Evolutionary conservation across 1,140 invertebrate species (phyloP), one percentile per base, ranked within the genome.

Genomic region (Drosophila melanica): DNA sequence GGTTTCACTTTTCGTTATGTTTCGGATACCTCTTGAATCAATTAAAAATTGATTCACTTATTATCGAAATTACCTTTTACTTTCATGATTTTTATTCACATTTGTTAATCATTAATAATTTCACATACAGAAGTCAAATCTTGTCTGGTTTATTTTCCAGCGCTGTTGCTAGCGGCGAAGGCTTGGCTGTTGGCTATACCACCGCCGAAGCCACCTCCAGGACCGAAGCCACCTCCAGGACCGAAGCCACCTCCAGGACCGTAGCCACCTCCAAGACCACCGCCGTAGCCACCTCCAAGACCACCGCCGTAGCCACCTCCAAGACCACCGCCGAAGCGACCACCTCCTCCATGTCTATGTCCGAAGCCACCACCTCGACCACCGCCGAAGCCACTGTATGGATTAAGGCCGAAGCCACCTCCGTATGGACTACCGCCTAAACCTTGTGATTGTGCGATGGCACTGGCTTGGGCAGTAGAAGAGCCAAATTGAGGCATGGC

Each of bases 401-500:
- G n/a, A n/a, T 9, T 51, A 44, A 1, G 16, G 30, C 44, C 33
- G 39, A 65, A 55, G 9, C 54, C 37, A 6, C 10, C 33, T 10
- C 35, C 44, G 20, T 35, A n/a, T n/a, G n/a, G 65, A 10, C 16
- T 9, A 10, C 69, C 62, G 5, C 68, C 45, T 14, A 42, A 55
- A 8, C 65, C 65, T 51, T 67, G 37, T 7, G 62, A 60, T 51
- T 67, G 37, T 7, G 62, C 62, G 0, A 33, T 18, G 1, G 59
- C 65, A 16, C 39, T 39, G 4, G 71, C 71, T 6, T 5, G 30
- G 6, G 68, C 48, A 18, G 2, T 55, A 4, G 78, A 66, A 20
- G 47, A 45, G 1, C 65, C 58, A 35, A 64, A 70, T 55, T 80
- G 77, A 48, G 81, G 73, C 8, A 41, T 5, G n/a, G 79, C 79